Percentiles rank a stretch among this genome's conserved stretches.
phyloP scores from a whole-genome alignment of 2,888 invertebrate genomes.

The Cosmia trapezina region DNA sequence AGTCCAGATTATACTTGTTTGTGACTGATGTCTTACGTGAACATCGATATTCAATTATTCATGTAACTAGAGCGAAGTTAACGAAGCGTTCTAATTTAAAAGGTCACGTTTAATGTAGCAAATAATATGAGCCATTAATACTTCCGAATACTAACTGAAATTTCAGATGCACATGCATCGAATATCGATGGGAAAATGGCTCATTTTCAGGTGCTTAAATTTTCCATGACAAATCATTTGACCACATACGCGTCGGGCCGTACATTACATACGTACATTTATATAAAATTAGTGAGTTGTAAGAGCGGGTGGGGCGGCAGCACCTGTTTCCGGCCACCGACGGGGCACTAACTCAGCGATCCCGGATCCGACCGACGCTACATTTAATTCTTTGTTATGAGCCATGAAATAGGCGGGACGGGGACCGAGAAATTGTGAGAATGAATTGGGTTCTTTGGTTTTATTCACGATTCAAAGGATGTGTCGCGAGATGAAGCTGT shows the following conservation, averaged over 20 bases:
- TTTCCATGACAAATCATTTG: constrained; percentile 65
- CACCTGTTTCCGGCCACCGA: constrained; percentile 85
- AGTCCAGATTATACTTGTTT: background rate
- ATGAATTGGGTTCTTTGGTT: constrained; percentile 60
- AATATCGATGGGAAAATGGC: constrained; percentile 42
- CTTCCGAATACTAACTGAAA: background rate
- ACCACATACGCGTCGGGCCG: constrained; percentile 57
- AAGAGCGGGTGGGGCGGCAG: constrained; percentile 75
- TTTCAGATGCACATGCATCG: constrained; percentile 36
- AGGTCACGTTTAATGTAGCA: constrained; percentile 8
- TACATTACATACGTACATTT: constrained; percentile 61
- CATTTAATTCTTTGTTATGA: constrained; percentile 81
- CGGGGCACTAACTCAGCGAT: constrained; percentile 84
- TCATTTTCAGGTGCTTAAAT: constrained; percentile 56
- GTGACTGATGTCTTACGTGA: background rate
- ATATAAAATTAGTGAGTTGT: constrained; percentile 85
- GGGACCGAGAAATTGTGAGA: constrained; percentile 56
- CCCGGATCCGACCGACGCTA: constrained; percentile 80
- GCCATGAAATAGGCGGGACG: constrained; percentile 66
- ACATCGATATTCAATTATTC: background rate
- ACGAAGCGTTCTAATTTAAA: constrained; percentile 21
- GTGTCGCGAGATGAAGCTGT: constrained; percentile 56
- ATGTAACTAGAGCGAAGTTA: constrained; percentile 23
- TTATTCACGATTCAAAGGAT: constrained; percentile 58
- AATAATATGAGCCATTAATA: constrained; percentile 2